Percentiles rank a stretch among this genome's conserved stretches.
These are phyloP conservation scores for Crossocerus cetratus DNA, from an alignment of 2,888 invertebrate species.

Conservation along the genomic window DNA sequence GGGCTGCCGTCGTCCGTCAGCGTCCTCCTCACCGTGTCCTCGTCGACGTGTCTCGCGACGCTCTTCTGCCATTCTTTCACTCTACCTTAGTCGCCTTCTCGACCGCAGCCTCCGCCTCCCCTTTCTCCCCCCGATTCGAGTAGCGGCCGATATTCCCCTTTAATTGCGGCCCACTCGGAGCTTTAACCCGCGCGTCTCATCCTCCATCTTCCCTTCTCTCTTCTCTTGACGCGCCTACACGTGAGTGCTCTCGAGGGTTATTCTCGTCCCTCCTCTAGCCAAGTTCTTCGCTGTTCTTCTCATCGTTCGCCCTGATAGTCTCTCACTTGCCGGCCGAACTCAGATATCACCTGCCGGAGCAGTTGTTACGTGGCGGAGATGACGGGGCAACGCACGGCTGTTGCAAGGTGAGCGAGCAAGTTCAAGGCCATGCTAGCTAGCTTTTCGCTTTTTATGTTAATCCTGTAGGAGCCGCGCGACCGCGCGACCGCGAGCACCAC, in stretches of 20 bases:
- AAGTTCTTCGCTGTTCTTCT: not conserved
- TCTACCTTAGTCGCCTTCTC: not conserved
- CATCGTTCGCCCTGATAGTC: not conserved
- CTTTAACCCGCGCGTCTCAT: no score
- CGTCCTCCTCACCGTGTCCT: conserved; percentile 33
- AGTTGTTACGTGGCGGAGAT: conserved; percentile 45
- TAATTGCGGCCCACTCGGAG: no score
- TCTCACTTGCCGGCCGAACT: not conserved
- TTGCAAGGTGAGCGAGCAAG: conserved; percentile 46
- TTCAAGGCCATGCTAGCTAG: conserved; percentile 25
- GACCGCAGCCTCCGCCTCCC: not conserved
- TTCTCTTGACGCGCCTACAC: no score
- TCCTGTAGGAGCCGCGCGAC: no score
- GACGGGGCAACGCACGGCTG: conserved; percentile 53
- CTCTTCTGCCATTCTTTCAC: not conserved
- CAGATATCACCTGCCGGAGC: not conserved
- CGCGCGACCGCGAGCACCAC: no score
- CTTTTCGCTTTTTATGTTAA: no score
- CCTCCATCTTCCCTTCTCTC: no score
- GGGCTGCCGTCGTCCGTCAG: conserved; percentile 46
- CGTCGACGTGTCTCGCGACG: conserved; percentile 12
- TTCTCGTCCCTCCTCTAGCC: no score
- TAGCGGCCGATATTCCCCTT: no score
- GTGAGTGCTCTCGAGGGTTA: no score
- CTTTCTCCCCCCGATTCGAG: not conserved